Conservation (phyloP, 2,888 invertebrate species). For the Elysia crispata region DNA sequence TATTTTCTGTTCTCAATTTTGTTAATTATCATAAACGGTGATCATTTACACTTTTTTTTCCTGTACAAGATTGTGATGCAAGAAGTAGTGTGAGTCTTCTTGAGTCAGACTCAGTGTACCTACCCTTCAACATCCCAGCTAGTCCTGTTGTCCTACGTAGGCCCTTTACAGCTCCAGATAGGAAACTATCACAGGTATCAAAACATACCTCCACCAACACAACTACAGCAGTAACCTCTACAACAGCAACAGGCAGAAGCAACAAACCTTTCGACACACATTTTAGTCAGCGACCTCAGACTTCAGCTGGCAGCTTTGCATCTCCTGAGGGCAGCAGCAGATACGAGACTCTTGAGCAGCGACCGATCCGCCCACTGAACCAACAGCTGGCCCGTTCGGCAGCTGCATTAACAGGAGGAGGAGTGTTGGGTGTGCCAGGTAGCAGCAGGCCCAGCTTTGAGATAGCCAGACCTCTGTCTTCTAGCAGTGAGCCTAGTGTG, state of each 20-base stretch:
- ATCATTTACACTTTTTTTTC: no score
- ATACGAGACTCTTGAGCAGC: conserved; percentile 66
- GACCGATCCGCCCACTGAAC: conserved; percentile 68
- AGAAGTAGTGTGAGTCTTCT: conserved; percentile 67
- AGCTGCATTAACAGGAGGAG: no score
- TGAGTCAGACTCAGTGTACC: conserved; percentile 74
- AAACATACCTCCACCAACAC: neutral
- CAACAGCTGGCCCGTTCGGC: conserved; percentile 56
- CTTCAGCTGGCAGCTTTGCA: conserved; percentile 28
- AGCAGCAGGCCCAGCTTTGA: conserved; percentile 60
- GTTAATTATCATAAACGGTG: no score
- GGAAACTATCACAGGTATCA: no score
- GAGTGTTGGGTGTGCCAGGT: conserved; percentile 31
- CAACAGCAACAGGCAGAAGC: neutral
- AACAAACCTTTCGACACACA: neutral
- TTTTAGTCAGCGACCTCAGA: conserved; percentile 18
- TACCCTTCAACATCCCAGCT: conserved; percentile 63
- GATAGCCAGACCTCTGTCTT: conserved; percentile 61
- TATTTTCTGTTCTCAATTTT: no score
- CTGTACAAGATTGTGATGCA: conserved; percentile 62
- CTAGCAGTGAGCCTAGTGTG: conserved; percentile 61
- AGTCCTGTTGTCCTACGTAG: conserved; percentile 53
- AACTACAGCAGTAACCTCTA: neutral
- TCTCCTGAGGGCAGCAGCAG: conserved; percentile 50
- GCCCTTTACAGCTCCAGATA: conserved; percentile 63